Conservation (phyloP, 2,113 vertebrate genomes). For the Glaucidium brasilianum region DNA sequence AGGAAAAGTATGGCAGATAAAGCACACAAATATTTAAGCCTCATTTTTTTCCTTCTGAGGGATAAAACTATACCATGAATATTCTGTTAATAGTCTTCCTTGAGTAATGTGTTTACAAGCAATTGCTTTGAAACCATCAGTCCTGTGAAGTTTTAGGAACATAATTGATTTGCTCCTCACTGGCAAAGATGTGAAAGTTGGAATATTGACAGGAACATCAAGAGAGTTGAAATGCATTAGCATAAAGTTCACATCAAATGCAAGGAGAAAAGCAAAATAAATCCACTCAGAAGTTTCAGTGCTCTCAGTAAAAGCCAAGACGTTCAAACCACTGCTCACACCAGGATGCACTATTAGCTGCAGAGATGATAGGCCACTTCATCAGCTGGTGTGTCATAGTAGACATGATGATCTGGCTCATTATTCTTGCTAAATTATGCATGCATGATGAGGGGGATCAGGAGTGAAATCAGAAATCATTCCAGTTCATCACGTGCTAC, state of each 20-base stretch:
- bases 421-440: constrained; percentile 29
- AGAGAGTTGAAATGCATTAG: neutral
- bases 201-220: neutral
- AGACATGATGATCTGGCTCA: neutral
- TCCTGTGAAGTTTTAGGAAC: neutral
- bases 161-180: neutral
- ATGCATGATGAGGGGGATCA: neutral
- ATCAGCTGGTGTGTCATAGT: neutral
- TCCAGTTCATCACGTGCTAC: neutral
- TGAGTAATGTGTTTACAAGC: neutral
- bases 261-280: constrained; percentile 63
- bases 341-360: neutral
- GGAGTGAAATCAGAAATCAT: neutral
- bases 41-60: neutral
- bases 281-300: constrained; percentile 68
- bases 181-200: neutral
- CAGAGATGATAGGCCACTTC: neutral
- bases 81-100: neutral
- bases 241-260: neutral
- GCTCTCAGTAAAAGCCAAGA: constrained; percentile 77
- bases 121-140: neutral
- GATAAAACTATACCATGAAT: neutral
- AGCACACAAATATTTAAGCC: neutral
- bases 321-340: constrained; percentile 62
- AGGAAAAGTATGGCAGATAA: neutral